These are phyloP conservation scores for Phaethon lepturus DNA, from an alignment of 2,113 vertebrate species.

Conservation along the genomic window DNA sequence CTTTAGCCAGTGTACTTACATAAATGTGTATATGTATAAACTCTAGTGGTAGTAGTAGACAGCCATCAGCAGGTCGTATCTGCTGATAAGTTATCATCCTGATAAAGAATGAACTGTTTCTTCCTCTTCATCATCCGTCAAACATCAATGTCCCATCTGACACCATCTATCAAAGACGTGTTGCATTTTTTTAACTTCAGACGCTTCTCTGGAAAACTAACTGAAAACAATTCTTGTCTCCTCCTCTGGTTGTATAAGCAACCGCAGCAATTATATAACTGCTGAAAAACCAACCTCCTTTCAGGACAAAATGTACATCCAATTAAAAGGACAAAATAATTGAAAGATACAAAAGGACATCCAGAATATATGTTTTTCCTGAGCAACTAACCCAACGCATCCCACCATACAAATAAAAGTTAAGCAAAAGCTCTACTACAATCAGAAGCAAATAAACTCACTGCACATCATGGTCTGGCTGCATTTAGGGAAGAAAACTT, in stretches of 20 bases:
- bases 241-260: not conserved
- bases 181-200: not conserved
- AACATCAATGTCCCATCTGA: not conserved
- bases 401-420: not conserved
- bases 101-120: not conserved
- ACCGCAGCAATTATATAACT: not conserved
- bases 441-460: not conserved
- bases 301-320: not conserved
- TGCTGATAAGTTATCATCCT: not conserved
- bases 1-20: not conserved
- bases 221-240: not conserved
- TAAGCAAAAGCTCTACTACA: not conserved
- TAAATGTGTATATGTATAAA: rapidly evolving
- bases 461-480: not conserved
- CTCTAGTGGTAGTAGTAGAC: not conserved
- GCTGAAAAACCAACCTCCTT: not conserved
- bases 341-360: not conserved
- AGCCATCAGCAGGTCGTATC: not conserved
- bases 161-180: not conserved
- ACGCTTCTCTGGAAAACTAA: not conserved
- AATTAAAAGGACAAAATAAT: not conserved
- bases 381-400: not conserved
- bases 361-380: not conserved
- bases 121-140: not conserved
- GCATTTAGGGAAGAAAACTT: slow-evolving; percentile 30